These are phyloP conservation scores for Pseudopleuronectes americanus DNA, from an alignment of 2,797 vertebrate species.

Conservation along the genomic window DNA sequence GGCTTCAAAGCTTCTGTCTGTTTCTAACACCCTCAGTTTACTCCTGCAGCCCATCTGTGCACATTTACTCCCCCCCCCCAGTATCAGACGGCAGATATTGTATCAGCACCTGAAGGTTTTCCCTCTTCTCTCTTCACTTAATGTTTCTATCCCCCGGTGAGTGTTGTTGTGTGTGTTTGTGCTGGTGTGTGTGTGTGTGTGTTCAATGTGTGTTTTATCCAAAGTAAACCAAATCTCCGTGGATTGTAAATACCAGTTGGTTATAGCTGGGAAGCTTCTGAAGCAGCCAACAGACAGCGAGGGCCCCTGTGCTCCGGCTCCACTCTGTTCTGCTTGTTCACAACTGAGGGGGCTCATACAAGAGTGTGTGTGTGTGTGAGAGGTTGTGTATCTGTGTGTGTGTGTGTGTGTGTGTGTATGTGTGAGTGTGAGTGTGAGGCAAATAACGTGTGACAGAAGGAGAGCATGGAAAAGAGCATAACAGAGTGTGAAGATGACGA, in stretches of 20 bases:
- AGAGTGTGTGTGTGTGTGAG: slow-evolving; percentile 1
- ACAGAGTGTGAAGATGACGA: too few relatives aligned
- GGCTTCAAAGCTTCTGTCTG: slow-evolving; percentile 6
- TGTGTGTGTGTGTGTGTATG: neutral
- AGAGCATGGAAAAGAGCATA: too few relatives aligned
- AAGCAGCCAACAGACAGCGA: slow-evolving; percentile 62
- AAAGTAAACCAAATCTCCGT: slow-evolving; percentile 70
- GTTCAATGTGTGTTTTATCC: slow-evolving; percentile 68
- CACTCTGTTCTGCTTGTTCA: slow-evolving; percentile 65
- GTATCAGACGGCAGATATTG: slow-evolving; percentile 39
- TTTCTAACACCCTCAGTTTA: slow-evolving; percentile 3
- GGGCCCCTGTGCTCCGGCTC: slow-evolving; percentile 51
- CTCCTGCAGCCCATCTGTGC: slow-evolving; percentile 33
- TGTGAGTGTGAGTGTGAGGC: neutral
- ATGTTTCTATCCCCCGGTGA: slow-evolving; percentile 10
- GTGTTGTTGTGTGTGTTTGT: slow-evolving; percentile 20
- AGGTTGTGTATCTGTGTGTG: neutral
- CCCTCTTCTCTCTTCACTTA: slow-evolving; percentile 37
- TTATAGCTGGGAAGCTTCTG: slow-evolving; percentile 54
- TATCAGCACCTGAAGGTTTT: slow-evolving; percentile 48
- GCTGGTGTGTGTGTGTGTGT: slow-evolving; percentile 41
- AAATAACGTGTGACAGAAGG: slow-evolving; percentile 43
- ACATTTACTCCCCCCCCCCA: slow-evolving; percentile 12
- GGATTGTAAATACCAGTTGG: slow-evolving; percentile 73
- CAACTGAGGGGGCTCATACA: slow-evolving; percentile 51